Percentiles rank a stretch among this genome's conserved stretches.
Conservation (phyloP, 2,888 invertebrate genomes). For the Achlya flavicornis region DNA sequence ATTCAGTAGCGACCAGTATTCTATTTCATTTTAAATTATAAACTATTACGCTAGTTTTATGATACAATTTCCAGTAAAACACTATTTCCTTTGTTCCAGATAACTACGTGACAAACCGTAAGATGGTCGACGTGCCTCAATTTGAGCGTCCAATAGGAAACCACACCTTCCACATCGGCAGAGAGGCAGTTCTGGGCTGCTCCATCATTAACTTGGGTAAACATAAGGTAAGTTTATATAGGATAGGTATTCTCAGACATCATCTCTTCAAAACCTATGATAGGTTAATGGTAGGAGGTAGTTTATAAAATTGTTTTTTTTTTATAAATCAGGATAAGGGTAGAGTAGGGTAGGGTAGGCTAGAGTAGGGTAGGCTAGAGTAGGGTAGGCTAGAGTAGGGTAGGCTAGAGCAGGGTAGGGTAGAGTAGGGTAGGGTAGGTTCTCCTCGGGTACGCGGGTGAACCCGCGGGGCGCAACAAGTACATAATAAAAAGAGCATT, state of each 20-base stretch:
- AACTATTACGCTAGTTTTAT: not conserved
- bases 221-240: conserved; percentile 77
- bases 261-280: too few relatives aligned
- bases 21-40: not conserved
- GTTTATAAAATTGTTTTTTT: too few relatives aligned
- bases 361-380: too few relatives aligned
- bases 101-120: conserved; percentile 68
- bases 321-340: too few relatives aligned
- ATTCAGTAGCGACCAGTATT: too few relatives aligned
- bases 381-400: too few relatives aligned
- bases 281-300: too few relatives aligned
- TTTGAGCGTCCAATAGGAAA: conserved; percentile 84
- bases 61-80: not conserved
- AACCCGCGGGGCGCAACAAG: too few relatives aligned
- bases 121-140: conserved; percentile 75
- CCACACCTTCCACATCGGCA: conserved; percentile 83
- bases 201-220: conserved; percentile 83
- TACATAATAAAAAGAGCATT: not conserved
- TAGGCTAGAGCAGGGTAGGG: too few relatives aligned
- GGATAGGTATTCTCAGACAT: not conserved
- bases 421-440: too few relatives aligned
- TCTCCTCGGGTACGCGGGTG: too few relatives aligned
- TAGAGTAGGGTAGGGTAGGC: too few relatives aligned
- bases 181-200: conserved; percentile 84
- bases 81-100: conserved; percentile 60